Evolutionary conservation across 2,888 invertebrate species (phyloP), one percentile per base, ranked within the genome.

Genomic region (Diarsia dahlii): DNA sequence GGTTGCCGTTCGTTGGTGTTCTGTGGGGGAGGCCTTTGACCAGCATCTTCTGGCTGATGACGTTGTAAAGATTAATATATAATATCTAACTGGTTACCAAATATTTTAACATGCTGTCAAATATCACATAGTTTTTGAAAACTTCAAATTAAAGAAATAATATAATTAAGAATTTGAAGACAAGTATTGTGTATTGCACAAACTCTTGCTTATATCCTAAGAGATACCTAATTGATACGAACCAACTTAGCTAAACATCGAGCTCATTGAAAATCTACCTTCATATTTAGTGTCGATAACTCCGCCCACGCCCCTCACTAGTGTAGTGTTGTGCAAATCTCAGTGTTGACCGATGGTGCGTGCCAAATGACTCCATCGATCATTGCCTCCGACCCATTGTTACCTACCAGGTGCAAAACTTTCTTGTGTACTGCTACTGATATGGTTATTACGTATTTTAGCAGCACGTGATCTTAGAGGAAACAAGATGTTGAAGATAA

Each of bases 351-450:
- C 95, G 94, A 93, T 93, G 93, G 91, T 92, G 95, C 96, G 94
- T 95, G 93, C 90, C 91, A 92, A 95, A 96, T 94, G 92, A 91
- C 81, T 89, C 92, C 91, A 96, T 96, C 95, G 91, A 96, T 96
- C 95, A 95, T 91, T 88, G 88, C 90, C 80, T 84, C 79, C 84
- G 84, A 74, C 74, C 87, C 87, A 90, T 92, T 89, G 92, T 93
- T 84, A 58, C 52, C 58, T 63, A 87, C 95, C 95, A 95, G 95
- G 94, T 95, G 95, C 88, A 84, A 88, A 80, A 71, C 50, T 74
- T 73, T 73, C 58, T 73, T 79, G 74, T 73, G 34, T 76, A 68
- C 64, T n/a, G 63, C 73, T 28, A 66, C 69, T 77, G 72, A 58
- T 65, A 78, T 54, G 71, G 54, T 66, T 81, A 73, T 76, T 78